Evolutionary conservation across 2,113 vertebrate species (phyloP).

Genomic region (Tachycineta bicolor): DNA sequence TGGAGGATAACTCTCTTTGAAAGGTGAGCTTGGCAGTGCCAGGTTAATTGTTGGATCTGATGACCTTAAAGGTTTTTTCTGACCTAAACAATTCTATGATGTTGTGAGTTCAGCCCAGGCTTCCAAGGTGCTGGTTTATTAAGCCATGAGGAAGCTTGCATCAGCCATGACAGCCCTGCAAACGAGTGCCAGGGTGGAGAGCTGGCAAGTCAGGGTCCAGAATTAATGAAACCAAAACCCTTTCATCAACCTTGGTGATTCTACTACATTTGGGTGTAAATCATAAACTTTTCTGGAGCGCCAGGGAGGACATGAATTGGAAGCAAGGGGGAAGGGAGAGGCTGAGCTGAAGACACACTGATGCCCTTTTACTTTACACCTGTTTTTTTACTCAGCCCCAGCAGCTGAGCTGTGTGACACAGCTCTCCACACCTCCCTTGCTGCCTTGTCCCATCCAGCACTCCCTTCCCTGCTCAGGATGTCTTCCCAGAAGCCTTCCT

Average conservation of each 20-base stretch:
- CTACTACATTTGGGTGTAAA: not conserved
- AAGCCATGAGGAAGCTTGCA: not conserved
- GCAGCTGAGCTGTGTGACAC: not conserved
- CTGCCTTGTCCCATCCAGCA: not conserved
- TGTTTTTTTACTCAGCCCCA: not conserved
- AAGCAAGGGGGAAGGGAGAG: not conserved
- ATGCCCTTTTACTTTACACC: not conserved
- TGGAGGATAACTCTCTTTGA: not conserved
- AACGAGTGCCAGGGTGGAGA: not conserved
- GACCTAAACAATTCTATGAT: not conserved
- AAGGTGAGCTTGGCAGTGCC: not conserved
- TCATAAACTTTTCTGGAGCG: not conserved
- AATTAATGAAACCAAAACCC: conserved; percentile 15
- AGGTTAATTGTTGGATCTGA: not conserved
- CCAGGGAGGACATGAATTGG: not conserved
- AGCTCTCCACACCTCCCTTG: not conserved
- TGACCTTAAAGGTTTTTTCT: not conserved
- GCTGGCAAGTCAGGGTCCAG: not conserved
- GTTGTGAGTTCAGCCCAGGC: not conserved
- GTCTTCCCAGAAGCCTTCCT: not conserved
- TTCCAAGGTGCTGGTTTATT: conserved; percentile 19
- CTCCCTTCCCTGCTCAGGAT: not conserved
- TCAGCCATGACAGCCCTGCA: not conserved
- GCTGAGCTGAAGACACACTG: not conserved
- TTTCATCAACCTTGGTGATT: not conserved